These are phyloP conservation scores for Dascyllus trimaculatus DNA, from an alignment of 2,113 vertebrate genomes.

Conservation along the genomic window DNA sequence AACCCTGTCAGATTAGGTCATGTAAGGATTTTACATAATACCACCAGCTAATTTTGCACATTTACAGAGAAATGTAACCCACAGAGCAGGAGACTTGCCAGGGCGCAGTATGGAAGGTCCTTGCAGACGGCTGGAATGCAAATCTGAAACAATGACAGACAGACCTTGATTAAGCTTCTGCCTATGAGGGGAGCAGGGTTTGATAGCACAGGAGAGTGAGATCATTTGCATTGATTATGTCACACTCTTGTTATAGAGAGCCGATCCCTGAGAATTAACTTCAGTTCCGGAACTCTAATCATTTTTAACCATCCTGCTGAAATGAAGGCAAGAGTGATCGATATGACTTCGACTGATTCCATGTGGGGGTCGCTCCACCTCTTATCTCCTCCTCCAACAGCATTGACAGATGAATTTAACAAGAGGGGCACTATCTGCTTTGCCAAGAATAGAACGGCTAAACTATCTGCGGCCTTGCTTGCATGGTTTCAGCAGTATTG, in stretches of 20 bases:
- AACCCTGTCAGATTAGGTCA: no score
- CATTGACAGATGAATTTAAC: conserved; percentile 76
- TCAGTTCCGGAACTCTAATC: conserved; percentile 71
- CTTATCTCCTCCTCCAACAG: conserved; percentile 68
- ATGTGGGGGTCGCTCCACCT: conserved; percentile 49
- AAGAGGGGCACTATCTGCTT: conserved; percentile 55
- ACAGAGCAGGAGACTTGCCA: not conserved
- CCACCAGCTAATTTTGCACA: not conserved
- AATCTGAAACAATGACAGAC: conserved; percentile 61
- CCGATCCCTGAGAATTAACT: conserved; percentile 75
- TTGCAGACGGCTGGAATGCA: conserved; percentile 10
- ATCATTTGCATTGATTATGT: conserved; percentile 81
- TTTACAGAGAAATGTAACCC: conserved; percentile 3
- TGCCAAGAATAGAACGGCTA: conserved; percentile 57
- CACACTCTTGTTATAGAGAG: conserved; percentile 68
- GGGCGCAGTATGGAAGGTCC: not conserved
- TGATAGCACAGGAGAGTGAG: conserved; percentile 40
- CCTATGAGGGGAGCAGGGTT: conserved; percentile 45
- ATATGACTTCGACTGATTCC: conserved; percentile 68
- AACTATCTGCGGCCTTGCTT: conserved; percentile 51
- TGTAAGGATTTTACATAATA: no score
- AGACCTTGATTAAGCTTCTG: conserved; percentile 60
- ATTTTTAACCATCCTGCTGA: conserved; percentile 69
- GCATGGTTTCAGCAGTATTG: conserved; percentile 68
- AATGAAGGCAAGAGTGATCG: conserved; percentile 70